phyloP scores from a whole-genome alignment of 92 coral and sea anemone species.

The Galaxea fascicularis region DNA sequence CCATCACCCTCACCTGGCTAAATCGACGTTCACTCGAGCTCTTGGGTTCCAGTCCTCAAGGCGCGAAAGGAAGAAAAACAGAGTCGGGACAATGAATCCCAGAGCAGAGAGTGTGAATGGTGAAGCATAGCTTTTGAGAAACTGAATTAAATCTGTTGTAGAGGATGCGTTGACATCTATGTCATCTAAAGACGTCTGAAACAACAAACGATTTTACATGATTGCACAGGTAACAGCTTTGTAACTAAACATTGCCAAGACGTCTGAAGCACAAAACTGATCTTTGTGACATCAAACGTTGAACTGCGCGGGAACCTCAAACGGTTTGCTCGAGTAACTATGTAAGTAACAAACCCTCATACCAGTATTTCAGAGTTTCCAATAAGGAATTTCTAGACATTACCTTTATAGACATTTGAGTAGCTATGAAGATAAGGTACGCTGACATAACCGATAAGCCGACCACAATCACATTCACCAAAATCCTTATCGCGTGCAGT shows the following conservation, averaged over 20 bases:
- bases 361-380: no score
- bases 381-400: neutral
- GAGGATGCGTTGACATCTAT: constrained; percentile 4
- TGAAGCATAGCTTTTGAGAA: constrained; percentile 81
- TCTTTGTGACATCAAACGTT: no score
- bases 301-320: no score
- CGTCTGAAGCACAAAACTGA: no score
- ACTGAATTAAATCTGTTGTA: constrained; percentile 53
- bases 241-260: no score
- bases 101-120: constrained; percentile 77
- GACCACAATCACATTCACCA: constrained; percentile 72
- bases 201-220: neutral
- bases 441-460: constrained; percentile 72
- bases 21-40: constrained; percentile 75
- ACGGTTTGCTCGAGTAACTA: no score
- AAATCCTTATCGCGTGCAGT: constrained; percentile 63
- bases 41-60: constrained; percentile 91
- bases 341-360: no score
- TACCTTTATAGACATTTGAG: constrained; percentile 80
- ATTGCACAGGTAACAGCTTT: no score
- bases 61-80: constrained; percentile 80
- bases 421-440: constrained; percentile 69
- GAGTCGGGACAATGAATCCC: constrained; percentile 70
- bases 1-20: constrained; percentile 33
- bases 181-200: constrained; percentile 70